Base-by-base conservation (phyloP, 2,888 invertebrate genomes). In the Marasmarcha lunaedactyla region DNA sequence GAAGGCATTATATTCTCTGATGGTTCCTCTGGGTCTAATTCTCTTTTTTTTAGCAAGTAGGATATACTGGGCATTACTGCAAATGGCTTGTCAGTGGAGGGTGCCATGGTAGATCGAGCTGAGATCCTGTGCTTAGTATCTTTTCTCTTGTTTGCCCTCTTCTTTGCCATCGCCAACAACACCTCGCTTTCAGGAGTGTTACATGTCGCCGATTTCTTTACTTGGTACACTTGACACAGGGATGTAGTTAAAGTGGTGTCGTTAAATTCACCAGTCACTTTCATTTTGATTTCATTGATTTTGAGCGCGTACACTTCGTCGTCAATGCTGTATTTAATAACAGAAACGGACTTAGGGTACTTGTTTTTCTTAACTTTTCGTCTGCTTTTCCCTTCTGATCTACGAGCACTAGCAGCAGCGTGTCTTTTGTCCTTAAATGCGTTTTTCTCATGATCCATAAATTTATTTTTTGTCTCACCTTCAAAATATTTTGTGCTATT, bases 1-100 rank as follows among this genome's bases (percentile, higher is more conserved):
- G 74, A 74, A 1, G 66, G 52, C 63, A 69, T 66, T 27, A 62
- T 61, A 50, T 59, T 65, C 44, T 74, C 73, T 4, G 62, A 52
- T 35, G 63, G 46, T 38, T 69, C 59, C 11, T 58, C 56, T 44
- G 57, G 57, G 30, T 73, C 70, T 2, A 58, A 47, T 37, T 71
- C 59, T 12, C 65, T 56, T 50, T 70, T 71, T 37, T 48, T 63
- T 48, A 57, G 26, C 10, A 11, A 14, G 9, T 7, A 27, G 4
- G 33, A 12, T 10, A 13, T 11, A 14, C 15, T 15, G n/a, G 11
- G 11, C 30, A 1, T 14, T 14, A 14, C 4, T 37, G 14, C n/a
- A 12, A n/a, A 14, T 20, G 9, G 30, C 12, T 36, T 13, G 9
- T 3, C 20, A 15, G 2, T 12, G 7, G 20, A 7, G n/a, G 15